A percentile compares a stretch with the other conserved stretches of the same genome.
Conservation (phyloP, 2,113 vertebrate genomes). For the Zeus faber region DNA sequence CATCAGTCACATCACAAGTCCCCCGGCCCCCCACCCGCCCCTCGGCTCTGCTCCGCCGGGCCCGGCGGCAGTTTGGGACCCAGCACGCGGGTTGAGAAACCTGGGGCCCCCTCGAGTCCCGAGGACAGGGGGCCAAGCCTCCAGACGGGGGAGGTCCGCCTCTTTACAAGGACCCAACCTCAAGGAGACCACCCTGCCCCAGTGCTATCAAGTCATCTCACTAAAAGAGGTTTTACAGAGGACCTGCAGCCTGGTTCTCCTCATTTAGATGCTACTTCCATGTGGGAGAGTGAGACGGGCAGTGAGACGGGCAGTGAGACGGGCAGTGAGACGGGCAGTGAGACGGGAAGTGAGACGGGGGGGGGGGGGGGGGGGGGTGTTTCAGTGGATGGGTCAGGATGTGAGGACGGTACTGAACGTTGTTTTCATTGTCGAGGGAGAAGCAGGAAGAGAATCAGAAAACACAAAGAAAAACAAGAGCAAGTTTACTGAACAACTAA, state of each 20-base stretch:
- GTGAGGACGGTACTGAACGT: background rate
- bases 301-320: background rate
- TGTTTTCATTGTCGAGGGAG: background rate
- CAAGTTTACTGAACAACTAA: too few relatives aligned
- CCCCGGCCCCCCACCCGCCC: too few relatives aligned
- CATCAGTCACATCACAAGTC: background rate
- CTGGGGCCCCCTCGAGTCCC: conserved; percentile 13
- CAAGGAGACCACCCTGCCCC: conserved; percentile 56
- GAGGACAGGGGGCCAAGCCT: background rate
- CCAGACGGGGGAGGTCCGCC: conserved; percentile 40
- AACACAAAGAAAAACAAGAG: too few relatives aligned
- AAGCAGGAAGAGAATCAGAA: too few relatives aligned
- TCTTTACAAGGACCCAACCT: conserved; percentile 52
- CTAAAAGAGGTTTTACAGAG: conserved; percentile 48
- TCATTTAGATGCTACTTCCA: conserved; percentile 32
- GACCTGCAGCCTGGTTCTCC: conserved; percentile 42
- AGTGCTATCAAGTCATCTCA: conserved; percentile 31
- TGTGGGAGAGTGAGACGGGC: conserved; percentile 18
- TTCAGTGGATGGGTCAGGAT: too few relatives aligned
- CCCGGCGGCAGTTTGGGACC: background rate
- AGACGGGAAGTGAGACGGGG: too few relatives aligned
- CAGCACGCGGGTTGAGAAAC: background rate
- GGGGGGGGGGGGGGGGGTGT: background rate
- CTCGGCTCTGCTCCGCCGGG: background rate
- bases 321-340: conserved; percentile 10